Evolutionary conservation across 2,888 invertebrate species (phyloP).

Genomic region (Phasia obesa): DNA sequence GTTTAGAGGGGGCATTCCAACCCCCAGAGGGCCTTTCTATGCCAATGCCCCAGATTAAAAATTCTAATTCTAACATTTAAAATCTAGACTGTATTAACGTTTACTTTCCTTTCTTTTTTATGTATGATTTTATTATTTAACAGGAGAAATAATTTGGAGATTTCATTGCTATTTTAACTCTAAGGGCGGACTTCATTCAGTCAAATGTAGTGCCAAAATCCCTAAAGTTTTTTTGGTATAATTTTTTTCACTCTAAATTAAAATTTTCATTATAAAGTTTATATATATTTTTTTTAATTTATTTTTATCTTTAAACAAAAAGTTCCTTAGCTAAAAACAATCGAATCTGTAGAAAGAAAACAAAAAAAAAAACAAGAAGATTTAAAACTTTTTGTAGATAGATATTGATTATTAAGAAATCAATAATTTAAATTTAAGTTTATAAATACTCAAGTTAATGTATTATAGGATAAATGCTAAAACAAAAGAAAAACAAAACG

Average conservation of each 20-base stretch:
- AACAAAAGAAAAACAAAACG: conserved; percentile 43
- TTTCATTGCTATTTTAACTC: neutral
- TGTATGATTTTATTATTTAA: neutral
- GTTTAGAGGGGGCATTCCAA: too few relatives aligned
- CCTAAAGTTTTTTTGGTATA: neutral
- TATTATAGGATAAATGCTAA: conserved; percentile 54
- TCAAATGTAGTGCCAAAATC: neutral
- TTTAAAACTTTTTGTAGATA: too few relatives aligned
- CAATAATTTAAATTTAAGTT: conserved; percentile 6
- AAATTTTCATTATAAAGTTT: neutral
- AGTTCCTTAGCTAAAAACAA: conserved; percentile 65
- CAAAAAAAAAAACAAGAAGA: conserved; percentile 2
- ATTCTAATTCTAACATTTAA: too few relatives aligned
- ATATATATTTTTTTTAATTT: neutral
- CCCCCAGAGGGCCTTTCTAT: too few relatives aligned
- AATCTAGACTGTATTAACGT: too few relatives aligned
- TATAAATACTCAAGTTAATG: conserved; percentile 46
- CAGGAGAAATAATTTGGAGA: neutral
- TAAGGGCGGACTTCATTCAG: neutral
- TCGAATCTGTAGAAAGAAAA: conserved; percentile 49
- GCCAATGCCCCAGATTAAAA: too few relatives aligned
- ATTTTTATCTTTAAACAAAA: conserved; percentile 33
- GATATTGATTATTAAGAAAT: conserved; percentile 25
- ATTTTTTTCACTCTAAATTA: neutral
- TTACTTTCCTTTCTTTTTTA: too few relatives aligned